phyloP scores from a whole-genome alignment of 2,888 invertebrate genomes.

The Ophioninae sp. region DNA sequence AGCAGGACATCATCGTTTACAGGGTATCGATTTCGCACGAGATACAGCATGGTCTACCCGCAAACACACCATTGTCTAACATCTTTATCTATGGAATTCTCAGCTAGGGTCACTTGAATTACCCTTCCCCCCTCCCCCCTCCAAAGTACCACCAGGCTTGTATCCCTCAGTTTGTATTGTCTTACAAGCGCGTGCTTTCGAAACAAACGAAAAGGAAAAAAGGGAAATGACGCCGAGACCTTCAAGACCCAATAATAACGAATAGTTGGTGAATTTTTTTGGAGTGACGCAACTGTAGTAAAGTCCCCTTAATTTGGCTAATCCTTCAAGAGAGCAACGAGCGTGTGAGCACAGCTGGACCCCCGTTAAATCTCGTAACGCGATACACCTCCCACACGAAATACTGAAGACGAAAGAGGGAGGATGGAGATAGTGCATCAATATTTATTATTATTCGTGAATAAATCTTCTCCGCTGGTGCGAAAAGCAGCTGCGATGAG shows the following conservation, averaged over 20 bases:
- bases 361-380: slow-evolving; percentile 43
- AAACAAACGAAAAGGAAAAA: neutral
- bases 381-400: slow-evolving; percentile 52
- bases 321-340: slow-evolving; percentile 47
- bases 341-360: slow-evolving; percentile 41
- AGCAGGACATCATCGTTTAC: slow-evolving; percentile 5
- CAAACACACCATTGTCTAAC: slow-evolving; percentile 53
- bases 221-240: slow-evolving; percentile 8
- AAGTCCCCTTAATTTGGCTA: slow-evolving; percentile 47
- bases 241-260: slow-evolving; percentile 31
- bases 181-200: slow-evolving; percentile 39
- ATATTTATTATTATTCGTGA: slow-evolving; percentile 46
- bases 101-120: slow-evolving; percentile 29
- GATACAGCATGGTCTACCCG: slow-evolving; percentile 45
- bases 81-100: slow-evolving; percentile 31
- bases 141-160: too few relatives aligned
- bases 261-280: slow-evolving; percentile 8
- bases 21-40: slow-evolving; percentile 61
- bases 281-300: neutral
- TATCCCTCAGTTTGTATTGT: slow-evolving; percentile 40
- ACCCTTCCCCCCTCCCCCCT: slow-evolving; percentile 38
- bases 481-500: slow-evolving; percentile 24
- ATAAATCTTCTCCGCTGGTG: slow-evolving; percentile 30
- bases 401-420: slow-evolving; percentile 23
- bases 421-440: neutral